phyloP scores from a whole-genome alignment of 2,113 vertebrate genomes.

The Marmota flaviventris region DNA sequence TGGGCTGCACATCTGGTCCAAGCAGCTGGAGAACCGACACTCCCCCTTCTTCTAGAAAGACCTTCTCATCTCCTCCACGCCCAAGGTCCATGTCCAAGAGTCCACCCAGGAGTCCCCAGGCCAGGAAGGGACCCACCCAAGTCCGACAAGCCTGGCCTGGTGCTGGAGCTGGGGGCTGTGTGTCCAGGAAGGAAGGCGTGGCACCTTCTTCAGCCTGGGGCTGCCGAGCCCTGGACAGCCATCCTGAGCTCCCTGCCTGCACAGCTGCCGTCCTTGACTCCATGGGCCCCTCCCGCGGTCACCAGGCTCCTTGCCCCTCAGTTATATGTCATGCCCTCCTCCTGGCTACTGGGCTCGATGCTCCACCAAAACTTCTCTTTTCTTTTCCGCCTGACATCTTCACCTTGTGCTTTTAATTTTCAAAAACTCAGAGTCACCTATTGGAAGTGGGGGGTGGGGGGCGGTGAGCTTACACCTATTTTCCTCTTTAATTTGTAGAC shows the following conservation, averaged over 20 bases:
- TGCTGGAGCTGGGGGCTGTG: rapidly evolving
- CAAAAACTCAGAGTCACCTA: not conserved
- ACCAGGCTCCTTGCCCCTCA: too few species aligned
- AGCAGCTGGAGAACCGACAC: rapidly evolving
- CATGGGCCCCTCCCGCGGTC: too few species aligned
- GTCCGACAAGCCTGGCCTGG: not conserved
- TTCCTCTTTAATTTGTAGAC: not conserved
- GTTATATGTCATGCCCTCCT: not conserved
- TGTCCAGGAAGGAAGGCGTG: not conserved
- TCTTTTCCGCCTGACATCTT: not conserved
- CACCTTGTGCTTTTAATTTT: not conserved
- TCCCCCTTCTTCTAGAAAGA: not conserved
- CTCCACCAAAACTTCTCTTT: not conserved
- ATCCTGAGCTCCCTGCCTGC: not conserved
- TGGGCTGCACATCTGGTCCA: not conserved
- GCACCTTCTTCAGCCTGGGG: rapidly evolving
- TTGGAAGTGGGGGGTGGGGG: too few species aligned
- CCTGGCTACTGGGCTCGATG: rapidly evolving
- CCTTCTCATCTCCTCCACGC: not conserved
- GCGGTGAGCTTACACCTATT: not conserved
- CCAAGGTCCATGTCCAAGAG: too few species aligned
- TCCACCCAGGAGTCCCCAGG: not conserved
- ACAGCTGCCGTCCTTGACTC: too few species aligned
- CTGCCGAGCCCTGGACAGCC: rapidly evolving
- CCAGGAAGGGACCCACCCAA: too few species aligned